A percentile compares a stretch with the other conserved stretches of the same genome.
Evolutionary conservation across 1,140 invertebrate genomes (phyloP).

Genomic region (Temnothorax curvispinosus): DNA sequence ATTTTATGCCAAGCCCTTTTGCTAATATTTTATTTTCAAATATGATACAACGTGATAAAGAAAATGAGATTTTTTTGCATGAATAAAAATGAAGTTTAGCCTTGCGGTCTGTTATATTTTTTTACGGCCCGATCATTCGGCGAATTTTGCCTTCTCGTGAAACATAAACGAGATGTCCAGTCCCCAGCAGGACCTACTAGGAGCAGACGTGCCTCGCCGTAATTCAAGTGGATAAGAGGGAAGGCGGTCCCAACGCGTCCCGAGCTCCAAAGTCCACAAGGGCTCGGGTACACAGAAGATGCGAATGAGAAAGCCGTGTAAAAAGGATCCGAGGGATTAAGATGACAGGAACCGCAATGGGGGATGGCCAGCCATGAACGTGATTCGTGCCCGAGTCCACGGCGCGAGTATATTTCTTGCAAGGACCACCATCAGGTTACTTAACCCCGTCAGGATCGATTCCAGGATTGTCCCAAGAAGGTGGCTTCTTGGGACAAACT

Average conservation of each 20-base stretch:
- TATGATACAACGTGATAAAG: background rate
- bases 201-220: constrained; percentile 78
- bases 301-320: constrained; percentile 78
- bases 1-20: background rate
- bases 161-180: constrained; percentile 77
- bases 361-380: constrained; percentile 66
- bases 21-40: background rate
- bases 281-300: constrained; percentile 71
- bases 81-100: constrained; percentile 64
- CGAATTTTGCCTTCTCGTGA: constrained; percentile 61
- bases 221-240: constrained; percentile 81
- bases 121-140: constrained; percentile 70
- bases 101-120: constrained; percentile 66
- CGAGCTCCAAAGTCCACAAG: constrained; percentile 71
- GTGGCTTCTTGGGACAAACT: constrained; percentile 57
- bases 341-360: constrained; percentile 76
- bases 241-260: constrained; percentile 63
- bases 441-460: constrained; percentile 72
- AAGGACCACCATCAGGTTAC: constrained; percentile 52
- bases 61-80: constrained; percentile 14
- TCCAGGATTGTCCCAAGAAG: background rate
- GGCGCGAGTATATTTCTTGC: constrained; percentile 68
- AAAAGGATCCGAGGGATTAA: constrained; percentile 79
- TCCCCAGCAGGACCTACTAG: constrained; percentile 64
- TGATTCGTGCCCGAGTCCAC: constrained; percentile 75